Percentiles rank a stretch among this genome's conserved stretches.
phyloP scores from a whole-genome alignment of 2,888 invertebrate species.

The Coleophora deauratella region DNA sequence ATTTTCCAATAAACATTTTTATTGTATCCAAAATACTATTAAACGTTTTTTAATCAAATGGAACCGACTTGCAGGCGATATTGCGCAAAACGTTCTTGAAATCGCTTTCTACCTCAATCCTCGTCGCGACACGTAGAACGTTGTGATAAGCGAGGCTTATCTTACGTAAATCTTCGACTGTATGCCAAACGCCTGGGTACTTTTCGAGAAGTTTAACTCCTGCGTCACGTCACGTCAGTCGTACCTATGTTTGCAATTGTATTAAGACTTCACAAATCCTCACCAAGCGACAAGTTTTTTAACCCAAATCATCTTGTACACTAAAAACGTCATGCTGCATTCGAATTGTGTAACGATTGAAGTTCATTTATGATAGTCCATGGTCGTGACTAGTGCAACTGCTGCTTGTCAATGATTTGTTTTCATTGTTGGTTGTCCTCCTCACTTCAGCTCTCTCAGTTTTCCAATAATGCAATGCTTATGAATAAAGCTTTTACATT shows the following conservation, averaged over 20 bases:
- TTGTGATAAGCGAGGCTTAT: conserved; percentile 49
- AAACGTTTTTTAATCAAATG: conserved; percentile 36
- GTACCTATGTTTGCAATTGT: no score
- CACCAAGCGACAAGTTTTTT: no score
- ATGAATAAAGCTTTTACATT: no score
- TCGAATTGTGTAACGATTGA: conserved; percentile 12
- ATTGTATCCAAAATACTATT: neutral
- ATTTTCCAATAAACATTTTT: neutral
- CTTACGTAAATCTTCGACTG: conserved; percentile 51
- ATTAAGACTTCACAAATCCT: no score
- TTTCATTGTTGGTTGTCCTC: no score
- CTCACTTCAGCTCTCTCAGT: no score
- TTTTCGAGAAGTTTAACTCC: conserved; percentile 28
- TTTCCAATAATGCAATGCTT: no score
- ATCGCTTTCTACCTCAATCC: conserved; percentile 50
- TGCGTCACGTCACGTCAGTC: conserved; percentile 21
- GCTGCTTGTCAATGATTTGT: conserved; percentile 26
- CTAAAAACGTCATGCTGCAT: no score
- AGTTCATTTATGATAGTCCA: conserved; percentile 17
- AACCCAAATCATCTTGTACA: no score
- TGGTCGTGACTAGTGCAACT: conserved; percentile 24
- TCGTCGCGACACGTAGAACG: conserved; percentile 1
- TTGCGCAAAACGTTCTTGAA: conserved; percentile 59
- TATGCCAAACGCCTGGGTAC: no score
- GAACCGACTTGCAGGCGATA: conserved; percentile 35